Percentiles rank a stretch among this genome's conserved stretches.
Evolutionary conservation across 2,797 vertebrate species (phyloP).

Genomic region (Sebastes hopkinsi): DNA sequence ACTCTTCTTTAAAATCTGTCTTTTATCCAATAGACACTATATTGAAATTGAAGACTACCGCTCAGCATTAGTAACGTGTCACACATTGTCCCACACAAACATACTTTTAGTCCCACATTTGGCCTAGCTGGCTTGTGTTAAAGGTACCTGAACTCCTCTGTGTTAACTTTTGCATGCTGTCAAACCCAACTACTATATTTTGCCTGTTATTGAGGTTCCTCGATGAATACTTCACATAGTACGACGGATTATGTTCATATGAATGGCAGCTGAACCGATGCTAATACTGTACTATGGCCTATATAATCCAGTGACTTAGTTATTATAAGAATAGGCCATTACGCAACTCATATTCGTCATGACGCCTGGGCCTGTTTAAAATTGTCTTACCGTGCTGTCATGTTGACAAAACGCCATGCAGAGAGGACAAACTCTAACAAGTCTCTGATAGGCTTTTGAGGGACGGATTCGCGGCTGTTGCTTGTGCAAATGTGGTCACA

Average conservation of each 20-base stretch:
- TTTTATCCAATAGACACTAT: no score
- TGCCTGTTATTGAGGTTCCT: not conserved
- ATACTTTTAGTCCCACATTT: no score
- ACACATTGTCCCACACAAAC: no score
- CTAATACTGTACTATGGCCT: constrained; percentile 5
- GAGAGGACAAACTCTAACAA: not conserved
- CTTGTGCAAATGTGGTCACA: constrained; percentile 8
- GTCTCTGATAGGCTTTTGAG: not conserved
- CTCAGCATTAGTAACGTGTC: no score
- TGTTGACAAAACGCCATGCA: not conserved
- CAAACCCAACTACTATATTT: not conserved
- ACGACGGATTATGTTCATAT: not conserved
- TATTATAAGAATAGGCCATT: constrained; percentile 32
- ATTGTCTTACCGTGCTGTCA: constrained; percentile 1
- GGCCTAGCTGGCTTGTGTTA: not conserved
- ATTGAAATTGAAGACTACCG: no score
- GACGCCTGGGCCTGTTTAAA: not conserved
- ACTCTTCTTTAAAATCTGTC: no score
- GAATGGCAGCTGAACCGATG: not conserved
- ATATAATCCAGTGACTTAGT: constrained; percentile 38
- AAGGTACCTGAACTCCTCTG: not conserved
- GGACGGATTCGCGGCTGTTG: not conserved
- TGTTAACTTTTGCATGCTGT: not conserved
- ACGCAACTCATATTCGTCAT: constrained; percentile 20
- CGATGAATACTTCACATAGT: not conserved